Base-by-base conservation (phyloP, 2,888 invertebrate genomes). In the Andrena praecox region DNA sequence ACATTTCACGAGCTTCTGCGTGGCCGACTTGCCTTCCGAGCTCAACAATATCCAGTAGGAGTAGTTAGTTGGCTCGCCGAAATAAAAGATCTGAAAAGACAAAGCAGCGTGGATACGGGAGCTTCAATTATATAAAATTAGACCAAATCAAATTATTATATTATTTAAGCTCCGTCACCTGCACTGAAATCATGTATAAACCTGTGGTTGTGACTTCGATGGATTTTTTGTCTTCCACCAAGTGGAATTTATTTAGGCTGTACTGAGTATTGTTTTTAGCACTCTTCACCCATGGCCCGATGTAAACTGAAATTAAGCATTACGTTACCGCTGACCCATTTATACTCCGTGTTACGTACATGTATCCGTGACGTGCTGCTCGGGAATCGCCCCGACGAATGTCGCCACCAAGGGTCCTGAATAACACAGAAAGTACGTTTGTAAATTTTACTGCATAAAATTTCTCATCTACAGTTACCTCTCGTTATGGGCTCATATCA, bases 261-360 rank as follows among this genome's bases (percentile, higher is more conserved):
- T 90, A 93, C 66, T 87, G 89, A n/a, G 91, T 90, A 77, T 92
- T 89, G 71, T 92, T 91, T 78, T 85, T 89, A 35, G 80, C 77
- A 75, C 87, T 91, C 80, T 90, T 93, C 0, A 92, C 89, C 93
- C 93, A 93, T n/a, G 93, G 93, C 29, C 93, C 93, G 48, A 93
- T 90, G 74, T 89, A 87, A 81, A 87, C 93, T 93, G 75, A 63
- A 56, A 29, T 16, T 52, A 35, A 48, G 35, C 16, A 48, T 8
- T 42, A 42, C 7, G 8, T 69, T 64, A 62, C 3, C 54, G 20
- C 12, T 16, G 2, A 54, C 10, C 8, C 29, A 24, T 16, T 27
- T 20, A 29, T 6, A 7, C 50, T 35, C 1, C 16, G 1, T 10
- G 6, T 20, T 24, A 64, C n/a, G 2, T 91, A 93, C 93, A 93